A percentile compares a stretch with the other conserved stretches of the same genome.
phyloP scores from a whole-genome alignment of 1,140 invertebrate species.

The Notospermus geniculatus region DNA sequence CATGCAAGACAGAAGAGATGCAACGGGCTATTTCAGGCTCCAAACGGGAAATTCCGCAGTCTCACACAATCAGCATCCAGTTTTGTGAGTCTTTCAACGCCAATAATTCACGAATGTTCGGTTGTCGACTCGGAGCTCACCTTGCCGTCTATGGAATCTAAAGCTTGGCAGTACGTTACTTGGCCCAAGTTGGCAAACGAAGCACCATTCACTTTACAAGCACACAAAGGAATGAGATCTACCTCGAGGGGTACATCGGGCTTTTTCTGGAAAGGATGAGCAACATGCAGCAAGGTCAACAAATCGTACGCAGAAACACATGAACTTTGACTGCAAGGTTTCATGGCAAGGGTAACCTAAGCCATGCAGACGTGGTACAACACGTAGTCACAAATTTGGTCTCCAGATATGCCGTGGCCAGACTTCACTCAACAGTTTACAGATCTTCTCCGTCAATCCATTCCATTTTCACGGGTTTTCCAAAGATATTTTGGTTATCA shows the following conservation, averaged over 20 bases:
- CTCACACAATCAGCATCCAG: not conserved
- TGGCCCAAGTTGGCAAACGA: slow-evolving; percentile 41
- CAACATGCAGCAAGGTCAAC: not conserved
- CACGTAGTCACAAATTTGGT: too few species aligned
- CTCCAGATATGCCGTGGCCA: too few species aligned
- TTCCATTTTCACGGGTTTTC: too few species aligned
- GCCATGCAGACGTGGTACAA: not conserved
- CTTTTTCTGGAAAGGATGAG: slow-evolving; percentile 18
- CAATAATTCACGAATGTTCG: too few species aligned
- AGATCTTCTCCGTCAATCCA: too few species aligned
- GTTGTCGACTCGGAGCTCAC: too few species aligned
- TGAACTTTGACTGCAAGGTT: not conserved
- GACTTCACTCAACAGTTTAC: too few species aligned
- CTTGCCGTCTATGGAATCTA: slow-evolving; percentile 76
- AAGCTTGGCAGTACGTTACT: slow-evolving; percentile 64
- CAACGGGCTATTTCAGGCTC: too few species aligned
- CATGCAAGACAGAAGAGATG: too few species aligned
- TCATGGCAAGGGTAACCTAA: not conserved
- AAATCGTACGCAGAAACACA: not conserved
- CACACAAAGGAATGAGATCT: slow-evolving; percentile 47
- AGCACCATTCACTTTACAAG: slow-evolving; percentile 50
- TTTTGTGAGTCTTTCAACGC: not conserved
- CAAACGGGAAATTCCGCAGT: too few species aligned
- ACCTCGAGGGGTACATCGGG: slow-evolving; percentile 31
- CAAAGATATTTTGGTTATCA: too few species aligned